Evolutionary conservation across 2,113 vertebrate genomes (phyloP).

Genomic region (Procavia capensis): DNA sequence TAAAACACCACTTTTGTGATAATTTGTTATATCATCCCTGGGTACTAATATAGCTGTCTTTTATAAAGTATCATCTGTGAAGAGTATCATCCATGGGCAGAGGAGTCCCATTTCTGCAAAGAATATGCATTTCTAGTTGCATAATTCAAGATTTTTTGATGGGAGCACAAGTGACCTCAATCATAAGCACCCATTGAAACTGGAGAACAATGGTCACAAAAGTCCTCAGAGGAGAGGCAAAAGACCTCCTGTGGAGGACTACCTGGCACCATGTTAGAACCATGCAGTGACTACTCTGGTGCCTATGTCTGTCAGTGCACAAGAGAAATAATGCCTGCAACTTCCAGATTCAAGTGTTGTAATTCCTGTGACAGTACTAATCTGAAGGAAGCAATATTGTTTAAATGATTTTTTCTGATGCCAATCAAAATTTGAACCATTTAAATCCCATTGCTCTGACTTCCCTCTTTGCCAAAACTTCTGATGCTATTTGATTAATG

Average conservation of each 20-base stretch:
- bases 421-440: background rate
- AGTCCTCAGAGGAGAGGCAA: background rate
- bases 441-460: background rate
- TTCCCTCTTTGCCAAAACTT: background rate
- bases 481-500: background rate
- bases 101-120: background rate
- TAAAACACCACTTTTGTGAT: too few species aligned
- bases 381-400: background rate
- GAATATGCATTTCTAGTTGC: background rate
- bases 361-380: background rate
- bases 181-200: background rate
- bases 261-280: background rate
- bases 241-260: background rate
- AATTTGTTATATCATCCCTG: too few species aligned
- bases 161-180: background rate
- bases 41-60: background rate
- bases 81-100: background rate
- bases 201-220: background rate
- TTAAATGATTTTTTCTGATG: background rate
- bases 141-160: background rate
- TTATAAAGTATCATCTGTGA: accelerated
- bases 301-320: too few species aligned
- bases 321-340: background rate
- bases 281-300: background rate
- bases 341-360: background rate